A percentile compares a stretch with the other conserved stretches of the same genome.
Evolutionary conservation across 1,140 invertebrate species (phyloP).

Genomic region (Drosophila ironensis): DNA sequence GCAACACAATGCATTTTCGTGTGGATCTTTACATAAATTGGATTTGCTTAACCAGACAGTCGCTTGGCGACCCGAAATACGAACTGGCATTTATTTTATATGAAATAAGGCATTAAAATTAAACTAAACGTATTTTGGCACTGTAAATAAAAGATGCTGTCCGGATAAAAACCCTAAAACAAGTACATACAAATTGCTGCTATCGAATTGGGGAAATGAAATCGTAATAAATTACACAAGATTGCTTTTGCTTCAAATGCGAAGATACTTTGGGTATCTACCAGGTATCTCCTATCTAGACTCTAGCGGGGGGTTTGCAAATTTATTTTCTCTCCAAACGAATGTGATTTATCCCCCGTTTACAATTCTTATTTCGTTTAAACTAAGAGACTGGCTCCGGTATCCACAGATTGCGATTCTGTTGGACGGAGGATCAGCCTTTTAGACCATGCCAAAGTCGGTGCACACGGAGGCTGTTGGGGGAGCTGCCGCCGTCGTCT

Average conservation of each 20-base stretch:
- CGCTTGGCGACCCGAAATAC: conserved; percentile 41
- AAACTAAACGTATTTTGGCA: conserved; percentile 80
- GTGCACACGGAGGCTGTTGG: conserved; percentile 75
- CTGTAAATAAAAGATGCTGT: conserved; percentile 74
- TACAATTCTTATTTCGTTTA: conserved; percentile 56
- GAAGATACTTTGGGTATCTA: not conserved
- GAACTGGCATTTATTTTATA: conserved; percentile 31
- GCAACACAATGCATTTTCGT: not conserved
- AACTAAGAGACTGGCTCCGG: conserved; percentile 37
- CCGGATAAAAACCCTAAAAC: conserved; percentile 41
- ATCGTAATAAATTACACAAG: conserved; percentile 66
- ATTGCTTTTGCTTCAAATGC: conserved; percentile 56
- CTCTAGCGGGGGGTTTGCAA: too few species aligned
- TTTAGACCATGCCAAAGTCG: conserved; percentile 81
- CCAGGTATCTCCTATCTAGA: conserved; percentile 36
- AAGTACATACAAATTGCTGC: conserved; percentile 60
- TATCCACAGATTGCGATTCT: conserved; percentile 39
- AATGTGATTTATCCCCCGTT: not conserved
- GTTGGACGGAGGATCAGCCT: conserved; percentile 20
- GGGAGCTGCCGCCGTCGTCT: conserved; percentile 50
- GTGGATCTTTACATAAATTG: conserved; percentile 27
- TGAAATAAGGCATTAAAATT: conserved; percentile 65
- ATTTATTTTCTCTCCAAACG: too few species aligned
- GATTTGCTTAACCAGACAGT: conserved; percentile 14
- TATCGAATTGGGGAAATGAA: conserved; percentile 49